Percentiles rank a stretch among this genome's conserved stretches.
Evolutionary conservation across 2,888 invertebrate genomes (phyloP).

Genomic region (Clepsis dumicolana): DNA sequence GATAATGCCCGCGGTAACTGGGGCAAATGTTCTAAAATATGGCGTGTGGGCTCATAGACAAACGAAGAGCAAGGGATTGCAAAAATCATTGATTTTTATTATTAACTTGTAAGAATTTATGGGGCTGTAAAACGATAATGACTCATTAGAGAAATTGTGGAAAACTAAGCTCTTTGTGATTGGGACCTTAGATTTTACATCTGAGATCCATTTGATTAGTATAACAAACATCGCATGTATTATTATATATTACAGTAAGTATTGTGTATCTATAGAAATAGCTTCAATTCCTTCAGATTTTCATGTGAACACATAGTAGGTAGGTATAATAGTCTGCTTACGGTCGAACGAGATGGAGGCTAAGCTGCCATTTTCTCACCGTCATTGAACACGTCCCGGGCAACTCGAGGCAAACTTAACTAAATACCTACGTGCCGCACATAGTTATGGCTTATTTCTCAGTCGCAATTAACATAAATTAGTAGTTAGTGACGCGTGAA

Average conservation of each 20-base stretch:
- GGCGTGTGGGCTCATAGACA: background rate
- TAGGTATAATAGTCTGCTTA: background rate
- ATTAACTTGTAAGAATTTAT: no score
- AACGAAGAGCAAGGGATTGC: background rate
- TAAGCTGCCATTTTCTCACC: conserved; percentile 39
- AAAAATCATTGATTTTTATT: no score
- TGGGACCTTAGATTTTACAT: no score
- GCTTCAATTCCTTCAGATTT: background rate
- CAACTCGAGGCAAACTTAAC: conserved; percentile 57
- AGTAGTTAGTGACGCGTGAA: conserved; percentile 82
- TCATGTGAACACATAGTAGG: background rate
- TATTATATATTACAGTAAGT: no score
- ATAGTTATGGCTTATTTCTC: conserved; percentile 68
- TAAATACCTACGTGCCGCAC: conserved; percentile 70
- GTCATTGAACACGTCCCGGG: conserved; percentile 22
- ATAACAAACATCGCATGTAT: no score
- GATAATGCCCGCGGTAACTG: conserved; percentile 26
- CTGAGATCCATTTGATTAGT: no score
- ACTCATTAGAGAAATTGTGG: no score
- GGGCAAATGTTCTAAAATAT: conserved; percentile 8
- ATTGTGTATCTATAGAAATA: background rate
- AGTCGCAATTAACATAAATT: conserved; percentile 80
- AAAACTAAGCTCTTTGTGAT: no score
- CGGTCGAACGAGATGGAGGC: conserved; percentile 27
- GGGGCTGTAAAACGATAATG: no score